phyloP scores from a whole-genome alignment of 1,140 invertebrate species.

The Penaeus japonicus region DNA sequence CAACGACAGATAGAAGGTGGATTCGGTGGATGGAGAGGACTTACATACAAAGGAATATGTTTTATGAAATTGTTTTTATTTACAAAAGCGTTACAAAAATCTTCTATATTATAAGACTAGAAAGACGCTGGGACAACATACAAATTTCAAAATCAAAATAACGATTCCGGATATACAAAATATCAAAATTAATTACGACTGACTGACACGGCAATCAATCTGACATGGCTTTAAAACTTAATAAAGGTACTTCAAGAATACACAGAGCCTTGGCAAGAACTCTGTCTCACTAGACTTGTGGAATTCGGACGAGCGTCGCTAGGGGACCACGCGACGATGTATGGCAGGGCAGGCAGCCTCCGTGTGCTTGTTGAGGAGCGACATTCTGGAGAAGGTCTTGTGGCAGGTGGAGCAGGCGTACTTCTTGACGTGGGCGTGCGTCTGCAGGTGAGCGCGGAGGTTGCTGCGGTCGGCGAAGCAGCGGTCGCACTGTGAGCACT shows the following conservation, averaged over 20 bases:
- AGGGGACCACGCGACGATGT: not conserved
- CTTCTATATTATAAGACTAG: not conserved
- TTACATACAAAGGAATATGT: not conserved
- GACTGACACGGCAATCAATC: not conserved
- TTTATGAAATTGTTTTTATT: not conserved
- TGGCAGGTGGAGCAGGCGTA: constrained; percentile 48
- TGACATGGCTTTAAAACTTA: not conserved
- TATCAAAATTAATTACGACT: not conserved
- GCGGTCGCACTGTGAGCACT: constrained; percentile 49
- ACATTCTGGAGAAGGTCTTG: constrained; percentile 52
- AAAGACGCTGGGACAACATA: not conserved
- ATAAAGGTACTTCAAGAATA: not conserved
- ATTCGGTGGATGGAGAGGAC: not conserved
- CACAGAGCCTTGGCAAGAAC: not conserved
- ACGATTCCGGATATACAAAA: not conserved
- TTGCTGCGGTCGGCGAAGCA: constrained; percentile 53
- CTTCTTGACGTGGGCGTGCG: constrained; percentile 52
- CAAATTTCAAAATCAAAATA: not conserved
- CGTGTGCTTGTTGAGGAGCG: constrained; percentile 47
- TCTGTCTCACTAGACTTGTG: not conserved
- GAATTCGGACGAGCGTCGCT: not conserved
- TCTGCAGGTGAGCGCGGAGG: constrained; percentile 51
- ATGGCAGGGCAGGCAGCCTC: constrained; percentile 47
- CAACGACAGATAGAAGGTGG: not conserved
- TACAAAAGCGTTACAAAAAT: not conserved